A percentile compares a stretch with the other conserved stretches of the same genome.
These are phyloP conservation scores for Agrochola lota DNA, from an alignment of 2,888 invertebrate genomes.

Conservation along the genomic window DNA sequence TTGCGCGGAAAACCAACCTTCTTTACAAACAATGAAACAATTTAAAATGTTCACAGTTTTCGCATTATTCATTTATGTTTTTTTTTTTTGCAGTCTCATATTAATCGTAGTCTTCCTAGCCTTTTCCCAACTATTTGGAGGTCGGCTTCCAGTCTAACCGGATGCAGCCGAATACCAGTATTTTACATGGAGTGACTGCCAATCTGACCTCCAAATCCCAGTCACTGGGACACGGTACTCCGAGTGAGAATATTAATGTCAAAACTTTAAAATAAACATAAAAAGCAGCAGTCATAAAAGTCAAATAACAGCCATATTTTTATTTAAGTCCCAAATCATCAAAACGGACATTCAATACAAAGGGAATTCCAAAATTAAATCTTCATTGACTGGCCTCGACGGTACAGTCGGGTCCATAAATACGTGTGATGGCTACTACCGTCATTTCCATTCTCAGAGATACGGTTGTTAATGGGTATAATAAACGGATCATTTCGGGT, in stretches of 20 bases:
- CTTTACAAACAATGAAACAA: constrained; percentile 12
- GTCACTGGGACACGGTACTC: background rate
- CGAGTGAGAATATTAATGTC: background rate
- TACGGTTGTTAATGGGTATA: constrained; percentile 74
- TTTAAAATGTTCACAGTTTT: background rate
- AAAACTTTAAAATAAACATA: background rate
- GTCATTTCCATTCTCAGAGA: constrained; percentile 74
- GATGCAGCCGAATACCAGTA: background rate
- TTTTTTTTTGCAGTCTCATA: constrained; percentile 2
- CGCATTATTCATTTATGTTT: background rate
- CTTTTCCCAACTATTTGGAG: background rate
- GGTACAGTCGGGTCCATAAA: constrained; percentile 67
- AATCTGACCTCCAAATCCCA: too few relatives aligned
- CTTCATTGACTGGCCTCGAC: constrained; percentile 51
- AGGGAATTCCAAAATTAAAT: constrained; percentile 54
- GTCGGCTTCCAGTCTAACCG: background rate
- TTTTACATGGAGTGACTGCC: background rate
- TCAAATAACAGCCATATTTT: constrained; percentile 24
- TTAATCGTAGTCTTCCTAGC: background rate
- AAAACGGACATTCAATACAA: constrained; percentile 37
- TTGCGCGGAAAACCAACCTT: constrained; percentile 11
- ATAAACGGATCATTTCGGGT: constrained; percentile 75
- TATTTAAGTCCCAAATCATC: constrained; percentile 34
- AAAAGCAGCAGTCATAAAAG: constrained; percentile 17
- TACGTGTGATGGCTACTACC: constrained; percentile 67